Percentiles rank a stretch among this genome's conserved stretches.
These are phyloP conservation scores for Spheniscus mendiculus DNA, from an alignment of 2,113 vertebrate genomes.

Conservation along the genomic window DNA sequence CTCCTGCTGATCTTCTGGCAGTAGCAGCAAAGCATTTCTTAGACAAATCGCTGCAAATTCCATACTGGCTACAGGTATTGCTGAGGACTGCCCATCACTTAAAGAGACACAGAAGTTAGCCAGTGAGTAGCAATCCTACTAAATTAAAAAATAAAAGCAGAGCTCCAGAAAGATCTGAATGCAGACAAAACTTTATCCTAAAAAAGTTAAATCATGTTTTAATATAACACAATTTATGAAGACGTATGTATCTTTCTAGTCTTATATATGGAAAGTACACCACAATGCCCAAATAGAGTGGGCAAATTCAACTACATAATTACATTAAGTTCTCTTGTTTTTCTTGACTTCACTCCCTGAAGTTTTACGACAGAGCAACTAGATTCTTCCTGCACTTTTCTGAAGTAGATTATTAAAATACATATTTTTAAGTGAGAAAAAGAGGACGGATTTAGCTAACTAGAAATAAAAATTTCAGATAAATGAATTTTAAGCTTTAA, in stretches of 20 bases:
- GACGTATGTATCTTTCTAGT: background rate
- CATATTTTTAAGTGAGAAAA: background rate
- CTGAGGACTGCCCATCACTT: constrained; percentile 95
- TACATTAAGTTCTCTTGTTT: background rate
- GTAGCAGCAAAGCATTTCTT: constrained; percentile 90
- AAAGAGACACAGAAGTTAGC: constrained; percentile 27
- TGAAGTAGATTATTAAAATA: background rate
- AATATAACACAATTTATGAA: background rate
- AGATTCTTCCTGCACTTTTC: background rate
- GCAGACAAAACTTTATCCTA: background rate
- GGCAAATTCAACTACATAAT: background rate
- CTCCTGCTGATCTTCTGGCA: constrained; percentile 89
- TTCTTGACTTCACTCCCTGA: background rate
- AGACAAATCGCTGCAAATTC: constrained; percentile 98
- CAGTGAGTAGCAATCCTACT: background rate
- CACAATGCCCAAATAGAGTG: background rate
- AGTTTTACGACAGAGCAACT: background rate
- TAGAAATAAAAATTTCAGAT: background rate
- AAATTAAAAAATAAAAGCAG: background rate
- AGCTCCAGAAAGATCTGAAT: background rate
- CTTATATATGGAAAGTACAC: background rate
- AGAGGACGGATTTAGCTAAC: background rate
- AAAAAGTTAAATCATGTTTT: background rate
- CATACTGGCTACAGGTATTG: constrained; percentile 98
- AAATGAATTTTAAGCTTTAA: background rate